Evolutionary conservation across 30 jellyfish, hydroid and myxozoan species (phyloP).

Genomic region (Sanderia malayensis): DNA sequence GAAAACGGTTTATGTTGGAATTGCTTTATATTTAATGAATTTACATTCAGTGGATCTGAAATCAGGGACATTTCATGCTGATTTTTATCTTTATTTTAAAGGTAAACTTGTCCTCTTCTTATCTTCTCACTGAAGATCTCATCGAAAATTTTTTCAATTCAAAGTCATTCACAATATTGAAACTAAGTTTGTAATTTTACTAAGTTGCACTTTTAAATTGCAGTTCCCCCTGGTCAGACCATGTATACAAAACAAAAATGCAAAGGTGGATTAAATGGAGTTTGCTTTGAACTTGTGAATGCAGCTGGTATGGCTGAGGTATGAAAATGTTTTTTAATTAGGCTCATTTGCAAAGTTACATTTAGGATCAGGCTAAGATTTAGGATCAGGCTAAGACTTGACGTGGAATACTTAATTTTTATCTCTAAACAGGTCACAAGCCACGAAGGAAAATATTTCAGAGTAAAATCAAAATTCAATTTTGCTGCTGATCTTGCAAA

Average conservation of each 20-base stretch:
- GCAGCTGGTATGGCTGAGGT: constrained; percentile 97
- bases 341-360: no score
- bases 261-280: constrained; percentile 91
- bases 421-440: constrained; percentile 84
- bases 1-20: constrained; percentile 92
- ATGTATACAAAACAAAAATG: constrained; percentile 86
- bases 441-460: constrained; percentile 89
- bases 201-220: no score
- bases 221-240: constrained; percentile 96
- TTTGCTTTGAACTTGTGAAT: constrained; percentile 86
- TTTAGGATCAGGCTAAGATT: no score
- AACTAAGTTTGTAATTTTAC: no score
- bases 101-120: no score
- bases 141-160: no score
- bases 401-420: no score
- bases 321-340: not conserved
- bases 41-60: constrained; percentile 86
- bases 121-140: no score
- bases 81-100: constrained; percentile 76
- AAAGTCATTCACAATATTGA: no score
- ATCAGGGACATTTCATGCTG: constrained; percentile 93
- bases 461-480: constrained; percentile 87
- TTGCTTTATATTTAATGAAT: constrained; percentile 81
- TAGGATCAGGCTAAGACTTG: no score
- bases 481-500: constrained; percentile 91